These are phyloP conservation scores for Podocnemis expansa DNA, from an alignment of 2,113 vertebrate genomes.

Conservation along the genomic window DNA sequence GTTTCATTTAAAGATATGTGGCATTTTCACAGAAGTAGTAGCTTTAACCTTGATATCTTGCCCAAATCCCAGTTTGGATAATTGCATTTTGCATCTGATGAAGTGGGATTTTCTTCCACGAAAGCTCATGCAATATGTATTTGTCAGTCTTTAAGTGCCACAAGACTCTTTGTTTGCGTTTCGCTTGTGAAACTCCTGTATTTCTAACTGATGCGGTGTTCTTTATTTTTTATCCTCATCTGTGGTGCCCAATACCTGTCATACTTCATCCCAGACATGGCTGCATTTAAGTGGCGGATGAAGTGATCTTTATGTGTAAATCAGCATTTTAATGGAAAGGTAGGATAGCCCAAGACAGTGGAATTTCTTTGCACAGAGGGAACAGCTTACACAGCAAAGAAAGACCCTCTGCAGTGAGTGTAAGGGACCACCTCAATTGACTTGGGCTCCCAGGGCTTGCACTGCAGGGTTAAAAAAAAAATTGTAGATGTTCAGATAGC, in stretches of 20 bases:
- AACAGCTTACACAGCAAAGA: too few relatives aligned
- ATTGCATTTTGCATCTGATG: too few relatives aligned
- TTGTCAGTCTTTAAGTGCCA: too few relatives aligned
- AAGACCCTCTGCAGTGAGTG: too few relatives aligned
- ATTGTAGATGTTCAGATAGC: too few relatives aligned
- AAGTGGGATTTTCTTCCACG: too few relatives aligned
- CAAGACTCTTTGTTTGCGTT: too few relatives aligned
- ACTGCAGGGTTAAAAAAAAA: too few relatives aligned
- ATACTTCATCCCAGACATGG: accelerated
- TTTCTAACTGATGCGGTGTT: background rate
- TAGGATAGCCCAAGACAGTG: accelerated
- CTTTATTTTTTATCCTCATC: accelerated
- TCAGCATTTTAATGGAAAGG: accelerated
- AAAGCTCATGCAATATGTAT: too few relatives aligned
- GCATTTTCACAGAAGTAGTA: background rate
- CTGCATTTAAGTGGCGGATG: background rate
- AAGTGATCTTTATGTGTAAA: background rate
- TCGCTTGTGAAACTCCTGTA: background rate
- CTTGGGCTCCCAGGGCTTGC: too few relatives aligned
- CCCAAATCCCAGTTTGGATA: background rate
- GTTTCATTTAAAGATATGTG: background rate
- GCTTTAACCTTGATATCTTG: background rate
- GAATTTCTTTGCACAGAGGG: background rate
- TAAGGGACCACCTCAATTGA: too few relatives aligned
- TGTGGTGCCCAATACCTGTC: background rate